Evolutionary conservation across 2,888 invertebrate species (phyloP).

Genomic region (Xestia sexstrigata): DNA sequence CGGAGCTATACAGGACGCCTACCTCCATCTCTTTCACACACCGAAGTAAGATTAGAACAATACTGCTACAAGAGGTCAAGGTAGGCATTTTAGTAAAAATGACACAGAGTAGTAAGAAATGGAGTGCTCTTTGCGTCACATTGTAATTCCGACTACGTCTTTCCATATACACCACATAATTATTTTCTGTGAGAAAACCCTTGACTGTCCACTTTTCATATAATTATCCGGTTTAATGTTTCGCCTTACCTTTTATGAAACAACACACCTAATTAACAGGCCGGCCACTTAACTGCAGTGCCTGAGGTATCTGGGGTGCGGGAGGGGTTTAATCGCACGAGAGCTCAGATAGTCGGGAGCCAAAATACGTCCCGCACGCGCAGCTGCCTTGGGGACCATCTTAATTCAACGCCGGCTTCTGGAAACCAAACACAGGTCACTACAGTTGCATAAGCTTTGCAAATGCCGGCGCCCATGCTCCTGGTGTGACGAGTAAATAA

Average conservation of each 20-base stretch:
- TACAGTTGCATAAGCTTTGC: too few species aligned
- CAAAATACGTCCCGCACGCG: too few species aligned
- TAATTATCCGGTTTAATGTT: not conserved
- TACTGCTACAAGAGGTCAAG: not conserved
- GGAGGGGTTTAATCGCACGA: too few species aligned
- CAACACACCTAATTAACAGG: not conserved
- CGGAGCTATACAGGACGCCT: not conserved
- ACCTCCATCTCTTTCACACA: not conserved
- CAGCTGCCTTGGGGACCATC: not conserved
- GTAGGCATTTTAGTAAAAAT: not conserved
- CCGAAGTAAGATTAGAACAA: not conserved
- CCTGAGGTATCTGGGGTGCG: not conserved
- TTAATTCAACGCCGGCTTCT: not conserved
- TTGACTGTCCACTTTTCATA: not conserved
- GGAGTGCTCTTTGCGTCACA: not conserved
- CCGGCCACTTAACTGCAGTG: not conserved
- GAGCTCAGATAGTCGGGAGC: too few species aligned
- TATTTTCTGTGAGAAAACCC: not conserved
- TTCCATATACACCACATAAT: not conserved
- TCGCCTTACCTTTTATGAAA: not conserved
- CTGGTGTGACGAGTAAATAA: too few species aligned
- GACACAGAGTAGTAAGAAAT: slow-evolving; percentile 9
- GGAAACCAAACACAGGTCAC: not conserved
- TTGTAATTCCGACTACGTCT: not conserved
- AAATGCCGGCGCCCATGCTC: too few species aligned